These are phyloP conservation scores for Camarhynchus parvulus DNA, from an alignment of 2,113 vertebrate species.

Conservation along the genomic window DNA sequence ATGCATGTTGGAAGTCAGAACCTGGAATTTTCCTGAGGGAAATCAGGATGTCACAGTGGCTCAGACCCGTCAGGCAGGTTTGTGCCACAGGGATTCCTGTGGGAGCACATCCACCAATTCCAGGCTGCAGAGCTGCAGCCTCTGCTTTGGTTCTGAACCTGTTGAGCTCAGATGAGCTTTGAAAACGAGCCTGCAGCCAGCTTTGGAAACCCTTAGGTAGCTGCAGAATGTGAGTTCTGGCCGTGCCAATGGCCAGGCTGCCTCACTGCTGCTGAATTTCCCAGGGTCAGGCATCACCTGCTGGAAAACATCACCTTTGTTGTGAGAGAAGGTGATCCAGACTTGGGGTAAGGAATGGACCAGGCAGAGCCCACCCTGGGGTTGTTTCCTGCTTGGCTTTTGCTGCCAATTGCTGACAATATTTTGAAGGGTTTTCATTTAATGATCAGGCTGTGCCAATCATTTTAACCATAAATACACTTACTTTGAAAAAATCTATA, in stretches of 20 bases:
- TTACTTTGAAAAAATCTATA: background rate
- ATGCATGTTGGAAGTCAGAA: accelerated
- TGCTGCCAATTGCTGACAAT: background rate
- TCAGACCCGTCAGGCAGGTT: background rate
- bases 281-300: background rate
- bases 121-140: background rate
- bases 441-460: background rate
- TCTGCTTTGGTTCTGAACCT: background rate
- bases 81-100: background rate
- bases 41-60: background rate
- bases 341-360: background rate
- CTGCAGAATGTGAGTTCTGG: background rate
- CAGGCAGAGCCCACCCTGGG: background rate
- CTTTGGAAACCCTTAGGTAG: background rate
- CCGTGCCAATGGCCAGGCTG: background rate
- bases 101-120: background rate
- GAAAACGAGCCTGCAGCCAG: background rate
- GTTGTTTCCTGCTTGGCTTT: background rate
- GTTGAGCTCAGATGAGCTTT: background rate
- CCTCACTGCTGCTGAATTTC: background rate
- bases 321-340: background rate
- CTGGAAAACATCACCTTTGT: background rate
- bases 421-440: background rate
- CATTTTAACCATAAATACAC: background rate
- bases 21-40: background rate